These are phyloP conservation scores for Parasteatoda lunata DNA, from an alignment of 2,888 invertebrate genomes.

Conservation along the genomic window DNA sequence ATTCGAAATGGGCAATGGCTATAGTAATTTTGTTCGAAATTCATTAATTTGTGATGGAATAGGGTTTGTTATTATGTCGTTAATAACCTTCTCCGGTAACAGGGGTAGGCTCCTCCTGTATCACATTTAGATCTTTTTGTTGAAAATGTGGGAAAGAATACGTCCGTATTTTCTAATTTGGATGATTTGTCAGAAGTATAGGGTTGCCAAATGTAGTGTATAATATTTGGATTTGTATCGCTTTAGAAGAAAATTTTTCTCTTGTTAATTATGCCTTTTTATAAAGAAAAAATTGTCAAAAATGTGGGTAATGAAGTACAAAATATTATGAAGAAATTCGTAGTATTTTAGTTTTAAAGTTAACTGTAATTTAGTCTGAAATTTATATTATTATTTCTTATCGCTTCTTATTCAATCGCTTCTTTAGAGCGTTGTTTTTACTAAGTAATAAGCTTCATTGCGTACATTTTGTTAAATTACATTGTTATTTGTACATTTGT, in stretches of 20 bases:
- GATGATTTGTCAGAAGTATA: not conserved
- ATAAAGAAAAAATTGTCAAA: not conserved
- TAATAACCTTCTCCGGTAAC: constrained; percentile 44
- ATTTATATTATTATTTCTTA: not conserved
- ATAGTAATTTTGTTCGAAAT: constrained; percentile 45
- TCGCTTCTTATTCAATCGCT: not conserved
- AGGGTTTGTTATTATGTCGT: constrained; percentile 50
- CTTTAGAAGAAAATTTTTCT: not conserved
- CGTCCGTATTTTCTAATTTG: constrained; percentile 36
- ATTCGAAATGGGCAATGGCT: constrained; percentile 33
- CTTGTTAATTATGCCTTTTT: too few relatives aligned
- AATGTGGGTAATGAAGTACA: not conserved
- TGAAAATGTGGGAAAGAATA: constrained; percentile 29
- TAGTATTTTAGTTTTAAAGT: not conserved
- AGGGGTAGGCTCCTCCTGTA: constrained; percentile 15
- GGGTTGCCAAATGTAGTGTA: constrained; percentile 12
- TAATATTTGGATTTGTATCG: not conserved
- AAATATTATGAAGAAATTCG: not conserved
- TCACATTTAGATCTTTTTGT: constrained; percentile 41
- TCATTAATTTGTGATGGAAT: constrained; percentile 53
- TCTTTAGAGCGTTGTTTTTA: too few relatives aligned
- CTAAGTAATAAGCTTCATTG: too few relatives aligned
- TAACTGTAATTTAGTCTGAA: not conserved
- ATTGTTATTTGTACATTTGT: too few relatives aligned
- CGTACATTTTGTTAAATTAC: too few relatives aligned